Base-by-base conservation (phyloP, 2,888 invertebrate genomes). In the Platycheirus albimanus region DNA sequence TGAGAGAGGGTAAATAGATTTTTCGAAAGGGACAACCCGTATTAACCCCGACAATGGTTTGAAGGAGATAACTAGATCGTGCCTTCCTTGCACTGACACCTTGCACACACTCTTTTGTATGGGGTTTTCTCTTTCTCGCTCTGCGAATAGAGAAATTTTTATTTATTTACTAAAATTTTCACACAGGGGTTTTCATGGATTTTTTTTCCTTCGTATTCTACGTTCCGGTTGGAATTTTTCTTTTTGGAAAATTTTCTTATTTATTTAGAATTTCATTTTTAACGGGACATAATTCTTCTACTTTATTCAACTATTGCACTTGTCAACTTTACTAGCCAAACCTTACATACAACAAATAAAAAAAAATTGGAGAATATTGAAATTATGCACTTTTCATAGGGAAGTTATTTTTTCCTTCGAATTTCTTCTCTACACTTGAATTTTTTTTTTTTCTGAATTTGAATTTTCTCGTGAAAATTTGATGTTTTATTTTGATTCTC, bases 71-170 rank as follows among this genome's bases (percentile, higher is more conserved):
- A 30, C 66, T 15, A 38, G 8, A 24, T n/a, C n/a, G 41, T 45
- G 45, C 30, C n/a, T 56, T 28, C n/a, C 4, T 33, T 30, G 3
- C 64, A 66, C 69, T 72, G 83, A 83, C 83, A 83, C 83, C 83
- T 78, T 83, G 83, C 83, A 74, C 72, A 43, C 83, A 58, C 41
- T 58, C 52, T 52, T 38, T 43, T 47, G 20, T 38, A 61, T 77
- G 36, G 71, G 28, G 61, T 78, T 69, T 52, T 78, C 78, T 72
- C 72, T 24, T 51, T 83, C 83, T 66, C 56, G 63, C 78, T 64
- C 51, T 49, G 72, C 69, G 78, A 72, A 78, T 83, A 83, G 83
- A 78, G 83, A 83, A 83, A 83, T 83, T 83, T 83, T 78, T 83
- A 83, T 83, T 83, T 83, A 83, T 83, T 83, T 83, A 83, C 83